These are phyloP conservation scores for Drosophila maculinotata DNA, from an alignment of 2,888 invertebrate species.

Conservation along the genomic window DNA sequence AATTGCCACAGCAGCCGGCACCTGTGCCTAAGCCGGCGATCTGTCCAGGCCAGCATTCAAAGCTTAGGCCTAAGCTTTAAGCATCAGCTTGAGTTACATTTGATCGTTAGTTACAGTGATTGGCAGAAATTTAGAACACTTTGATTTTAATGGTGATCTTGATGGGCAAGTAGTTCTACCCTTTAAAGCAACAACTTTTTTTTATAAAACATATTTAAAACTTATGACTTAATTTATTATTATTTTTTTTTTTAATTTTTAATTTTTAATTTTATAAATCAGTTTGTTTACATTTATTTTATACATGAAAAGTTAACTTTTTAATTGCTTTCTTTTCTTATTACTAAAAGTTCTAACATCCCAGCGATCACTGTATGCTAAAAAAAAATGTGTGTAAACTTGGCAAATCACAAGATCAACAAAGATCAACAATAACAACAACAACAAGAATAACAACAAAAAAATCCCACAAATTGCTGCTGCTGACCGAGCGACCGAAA, in stretches of 20 bases:
- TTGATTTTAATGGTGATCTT: too few species aligned
- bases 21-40: constrained; percentile 15
- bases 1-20: constrained; percentile 54
- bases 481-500: constrained; percentile 40
- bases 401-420: constrained; percentile 63
- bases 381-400: constrained; percentile 40
- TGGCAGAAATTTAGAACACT: too few species aligned
- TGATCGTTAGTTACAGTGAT: not conserved
- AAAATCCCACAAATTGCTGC: constrained; percentile 68
- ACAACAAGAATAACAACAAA: constrained; percentile 25
- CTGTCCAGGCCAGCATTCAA: constrained; percentile 23
- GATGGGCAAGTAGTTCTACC: too few species aligned
- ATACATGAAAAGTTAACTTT: not conserved
- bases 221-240: too few species aligned
- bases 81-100: not conserved
- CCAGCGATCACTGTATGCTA: constrained; percentile 2
- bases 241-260: too few species aligned
- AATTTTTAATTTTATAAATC: too few species aligned
- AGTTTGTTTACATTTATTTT: too few species aligned
- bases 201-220: too few species aligned
- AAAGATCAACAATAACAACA: constrained; percentile 1
- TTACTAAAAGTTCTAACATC: too few species aligned
- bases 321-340: not conserved
- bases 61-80: constrained; percentile 39
- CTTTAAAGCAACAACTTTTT: too few species aligned